Evolutionary conservation across 1,140 invertebrate genomes (phyloP).

Genomic region (Caenorhabditis briggsae): DNA sequence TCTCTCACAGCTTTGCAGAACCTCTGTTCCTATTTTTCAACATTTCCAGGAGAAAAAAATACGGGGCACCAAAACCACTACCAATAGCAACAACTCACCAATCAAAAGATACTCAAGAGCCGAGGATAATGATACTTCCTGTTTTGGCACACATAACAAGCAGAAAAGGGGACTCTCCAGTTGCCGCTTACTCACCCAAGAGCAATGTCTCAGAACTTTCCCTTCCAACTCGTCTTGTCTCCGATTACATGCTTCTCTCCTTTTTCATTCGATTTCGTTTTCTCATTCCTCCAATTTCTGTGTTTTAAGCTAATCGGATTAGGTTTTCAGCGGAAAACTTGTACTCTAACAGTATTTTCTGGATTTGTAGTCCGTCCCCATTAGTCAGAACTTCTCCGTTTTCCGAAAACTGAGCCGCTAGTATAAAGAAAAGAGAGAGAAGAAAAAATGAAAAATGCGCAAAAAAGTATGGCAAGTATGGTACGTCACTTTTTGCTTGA

Average conservation of each 20-base stretch:
- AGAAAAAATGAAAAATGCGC: constrained; percentile 35
- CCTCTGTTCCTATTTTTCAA: background rate
- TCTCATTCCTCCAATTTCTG: background rate
- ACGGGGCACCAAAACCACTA: background rate
- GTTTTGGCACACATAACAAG: constrained; percentile 43
- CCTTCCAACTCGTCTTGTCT: background rate
- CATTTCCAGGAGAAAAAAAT: background rate
- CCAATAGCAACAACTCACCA: constrained; percentile 17
- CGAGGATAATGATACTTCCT: constrained; percentile 54
- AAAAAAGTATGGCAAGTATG: constrained; percentile 52
- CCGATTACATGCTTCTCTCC: background rate
- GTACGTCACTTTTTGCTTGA: constrained; percentile 28
- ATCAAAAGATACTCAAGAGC: constrained; percentile 47
- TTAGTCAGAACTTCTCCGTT: background rate
- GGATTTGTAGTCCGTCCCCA: background rate
- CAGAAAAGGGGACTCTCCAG: constrained; percentile 27
- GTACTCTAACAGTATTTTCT: constrained; percentile 1
- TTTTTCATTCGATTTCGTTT: constrained; percentile 15
- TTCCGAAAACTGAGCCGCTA: background rate
- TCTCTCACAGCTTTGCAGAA: background rate
- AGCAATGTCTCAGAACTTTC: constrained; percentile 47
- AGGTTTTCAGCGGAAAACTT: background rate
- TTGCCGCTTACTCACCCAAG: constrained; percentile 31
- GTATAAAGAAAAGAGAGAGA: background rate
- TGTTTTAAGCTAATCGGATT: constrained; percentile 21